phyloP scores from a whole-genome alignment of 2,113 vertebrate species.

The Spea bombifrons region DNA sequence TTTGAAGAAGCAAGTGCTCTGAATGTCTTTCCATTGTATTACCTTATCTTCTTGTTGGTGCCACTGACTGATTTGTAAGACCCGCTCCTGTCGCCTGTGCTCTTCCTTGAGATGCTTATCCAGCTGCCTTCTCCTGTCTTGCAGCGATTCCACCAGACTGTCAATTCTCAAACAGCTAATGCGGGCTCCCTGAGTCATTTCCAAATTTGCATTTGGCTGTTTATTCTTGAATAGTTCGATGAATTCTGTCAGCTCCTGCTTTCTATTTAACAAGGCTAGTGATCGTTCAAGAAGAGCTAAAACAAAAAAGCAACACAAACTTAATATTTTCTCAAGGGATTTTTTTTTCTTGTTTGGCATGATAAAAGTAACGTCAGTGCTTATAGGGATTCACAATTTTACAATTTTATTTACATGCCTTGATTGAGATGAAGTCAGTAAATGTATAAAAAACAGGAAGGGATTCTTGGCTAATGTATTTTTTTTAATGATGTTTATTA shows the following conservation, averaged over 20 bases:
- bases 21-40: neutral
- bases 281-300: slow-evolving; percentile 84
- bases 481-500: too few species aligned
- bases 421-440: too few species aligned
- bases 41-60: slow-evolving; percentile 75
- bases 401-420: too few species aligned
- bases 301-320: slow-evolving; percentile 22
- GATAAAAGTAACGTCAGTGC: neutral
- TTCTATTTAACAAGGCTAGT: slow-evolving; percentile 79
- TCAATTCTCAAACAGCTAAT: slow-evolving; percentile 76
- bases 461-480: too few species aligned
- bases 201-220: slow-evolving; percentile 66
- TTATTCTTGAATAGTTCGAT: slow-evolving; percentile 76
- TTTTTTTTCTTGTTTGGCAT: neutral
- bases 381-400: too few species aligned
- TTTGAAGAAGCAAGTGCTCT: slow-evolving; percentile 13
- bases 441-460: too few species aligned
- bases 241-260: slow-evolving; percentile 75
- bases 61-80: slow-evolving; percentile 71
- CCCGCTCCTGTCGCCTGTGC: slow-evolving; percentile 62
- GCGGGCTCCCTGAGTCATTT: slow-evolving; percentile 65
- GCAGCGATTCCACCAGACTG: slow-evolving; percentile 79
- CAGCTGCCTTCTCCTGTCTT: slow-evolving; percentile 79
- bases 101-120: slow-evolving; percentile 69
- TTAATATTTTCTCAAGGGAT: neutral